phyloP scores from a whole-genome alignment of 2,797 vertebrate species.

The Spinibarbus caldwelli region DNA sequence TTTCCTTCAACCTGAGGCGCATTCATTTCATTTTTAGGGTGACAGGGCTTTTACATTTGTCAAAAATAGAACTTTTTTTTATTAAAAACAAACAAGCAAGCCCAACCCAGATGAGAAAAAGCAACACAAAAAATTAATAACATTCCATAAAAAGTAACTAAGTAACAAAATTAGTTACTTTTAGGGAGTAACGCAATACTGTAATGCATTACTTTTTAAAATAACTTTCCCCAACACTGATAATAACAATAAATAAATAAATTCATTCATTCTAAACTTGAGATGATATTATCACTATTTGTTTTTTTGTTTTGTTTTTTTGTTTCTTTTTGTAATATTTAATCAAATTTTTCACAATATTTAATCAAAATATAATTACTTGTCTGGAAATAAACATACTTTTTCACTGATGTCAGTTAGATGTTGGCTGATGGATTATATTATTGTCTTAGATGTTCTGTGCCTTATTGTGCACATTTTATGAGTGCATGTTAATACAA shows the following conservation, averaged over 20 bases:
- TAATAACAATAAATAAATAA: neutral
- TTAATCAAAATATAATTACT: neutral
- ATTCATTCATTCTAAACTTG: no score
- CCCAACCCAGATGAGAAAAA: no score
- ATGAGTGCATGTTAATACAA: neutral
- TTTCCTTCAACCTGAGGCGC: no score
- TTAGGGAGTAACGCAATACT: neutral
- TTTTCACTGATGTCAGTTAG: neutral
- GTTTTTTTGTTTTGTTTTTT: no score
- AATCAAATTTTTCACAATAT: neutral
- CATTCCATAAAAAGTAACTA: no score
- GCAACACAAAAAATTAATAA: no score
- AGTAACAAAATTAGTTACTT: neutral
- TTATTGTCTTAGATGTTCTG: neutral
- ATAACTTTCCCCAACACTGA: neutral
- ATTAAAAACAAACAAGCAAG: no score
- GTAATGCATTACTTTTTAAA: neutral
- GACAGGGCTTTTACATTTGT: no score
- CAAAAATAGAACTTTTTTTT: no score
- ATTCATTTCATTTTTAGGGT: no score
- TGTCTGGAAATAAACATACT: neutral
- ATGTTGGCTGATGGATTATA: neutral
- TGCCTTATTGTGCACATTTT: neutral
- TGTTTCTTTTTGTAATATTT: neutral
- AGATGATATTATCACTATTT: no score